phyloP scores from a whole-genome alignment of 2,888 invertebrate species.

The Neria commutata region DNA sequence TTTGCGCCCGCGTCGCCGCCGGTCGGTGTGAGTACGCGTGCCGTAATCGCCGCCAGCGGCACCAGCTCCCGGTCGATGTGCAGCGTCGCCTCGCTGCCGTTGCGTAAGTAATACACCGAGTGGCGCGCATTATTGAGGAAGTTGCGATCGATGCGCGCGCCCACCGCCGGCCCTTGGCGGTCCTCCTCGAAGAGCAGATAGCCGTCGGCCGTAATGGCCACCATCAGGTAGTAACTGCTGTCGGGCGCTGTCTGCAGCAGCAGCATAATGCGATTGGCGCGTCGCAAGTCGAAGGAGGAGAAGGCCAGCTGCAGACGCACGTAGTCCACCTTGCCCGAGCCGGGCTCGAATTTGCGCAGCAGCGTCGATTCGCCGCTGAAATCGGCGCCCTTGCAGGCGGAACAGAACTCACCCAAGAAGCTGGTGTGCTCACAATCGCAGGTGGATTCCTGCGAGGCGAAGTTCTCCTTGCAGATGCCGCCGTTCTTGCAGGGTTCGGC shows the following conservation, averaged over 20 bases:
- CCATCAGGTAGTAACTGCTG: conserved; percentile 81
- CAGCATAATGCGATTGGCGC: conserved; percentile 78
- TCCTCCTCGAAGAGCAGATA: conserved; percentile 86
- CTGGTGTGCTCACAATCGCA: conserved; percentile 91
- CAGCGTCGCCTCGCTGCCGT: conserved; percentile 73
- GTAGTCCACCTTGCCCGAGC: conserved; percentile 70
- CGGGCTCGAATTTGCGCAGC: conserved; percentile 75
- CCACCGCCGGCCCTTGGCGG: conserved; percentile 70
- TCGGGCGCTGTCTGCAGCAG: conserved; percentile 83
- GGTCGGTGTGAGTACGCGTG: conserved; percentile 70
- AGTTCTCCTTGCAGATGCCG: conserved; percentile 87
- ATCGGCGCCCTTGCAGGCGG: conserved; percentile 88
- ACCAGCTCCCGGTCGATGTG: conserved; percentile 79
- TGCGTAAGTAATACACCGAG: conserved; percentile 74
- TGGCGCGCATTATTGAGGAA: conserved; percentile 81
- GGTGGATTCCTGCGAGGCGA: conserved; percentile 81
- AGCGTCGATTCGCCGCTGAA: conserved; percentile 86
- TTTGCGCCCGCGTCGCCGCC: conserved; percentile 74
- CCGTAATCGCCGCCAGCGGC: conserved; percentile 71
- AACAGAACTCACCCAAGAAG: conserved; percentile 86
- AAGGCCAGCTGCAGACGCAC: conserved; percentile 87
- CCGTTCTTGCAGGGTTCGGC: conserved; percentile 85
- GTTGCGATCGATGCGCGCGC: conserved; percentile 78
- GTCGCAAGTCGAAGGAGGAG: conserved; percentile 79
- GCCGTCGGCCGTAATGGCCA: conserved; percentile 83